These are phyloP conservation scores for Xenopus borealis DNA, from an alignment of 2,113 vertebrate genomes.

Conservation along the genomic window DNA sequence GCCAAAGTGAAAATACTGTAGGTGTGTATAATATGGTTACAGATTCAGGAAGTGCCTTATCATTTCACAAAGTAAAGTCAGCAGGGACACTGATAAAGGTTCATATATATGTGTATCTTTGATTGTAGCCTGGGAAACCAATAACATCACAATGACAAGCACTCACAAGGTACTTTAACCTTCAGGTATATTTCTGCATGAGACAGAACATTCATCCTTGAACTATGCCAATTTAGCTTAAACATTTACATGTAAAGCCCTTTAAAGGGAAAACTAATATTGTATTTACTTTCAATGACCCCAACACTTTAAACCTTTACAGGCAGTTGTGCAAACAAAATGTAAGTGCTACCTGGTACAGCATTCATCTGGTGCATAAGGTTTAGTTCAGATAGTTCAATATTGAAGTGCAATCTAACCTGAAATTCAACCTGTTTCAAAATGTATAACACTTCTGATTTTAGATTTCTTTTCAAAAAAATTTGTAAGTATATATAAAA, in stretches of 20 bases:
- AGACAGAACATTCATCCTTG: constrained; percentile 16
- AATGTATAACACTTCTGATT: too few species aligned
- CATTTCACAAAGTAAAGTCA: background rate
- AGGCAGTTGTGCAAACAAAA: too few species aligned
- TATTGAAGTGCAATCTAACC: too few species aligned
- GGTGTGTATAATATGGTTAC: background rate
- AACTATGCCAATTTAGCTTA: background rate
- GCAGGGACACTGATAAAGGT: background rate
- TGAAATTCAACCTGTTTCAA: too few species aligned
- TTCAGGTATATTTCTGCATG: background rate
- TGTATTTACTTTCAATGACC: too few species aligned
- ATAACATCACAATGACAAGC: constrained; percentile 19
- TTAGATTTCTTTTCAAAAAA: too few species aligned
- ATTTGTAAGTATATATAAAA: too few species aligned
- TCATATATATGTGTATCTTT: background rate
- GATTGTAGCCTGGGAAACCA: constrained; percentile 36
- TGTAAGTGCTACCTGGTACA: too few species aligned
- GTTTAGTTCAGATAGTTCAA: too few species aligned
- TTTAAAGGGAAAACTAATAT: too few species aligned
- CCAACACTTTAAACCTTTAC: too few species aligned
- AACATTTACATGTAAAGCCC: constrained; percentile 16
- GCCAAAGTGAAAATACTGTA: background rate
- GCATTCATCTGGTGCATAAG: too few species aligned
- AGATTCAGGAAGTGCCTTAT: background rate
- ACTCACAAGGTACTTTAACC: background rate